Conservation (phyloP, 1,140 invertebrate genomes). For the Harpegnathos saltator region DNA sequence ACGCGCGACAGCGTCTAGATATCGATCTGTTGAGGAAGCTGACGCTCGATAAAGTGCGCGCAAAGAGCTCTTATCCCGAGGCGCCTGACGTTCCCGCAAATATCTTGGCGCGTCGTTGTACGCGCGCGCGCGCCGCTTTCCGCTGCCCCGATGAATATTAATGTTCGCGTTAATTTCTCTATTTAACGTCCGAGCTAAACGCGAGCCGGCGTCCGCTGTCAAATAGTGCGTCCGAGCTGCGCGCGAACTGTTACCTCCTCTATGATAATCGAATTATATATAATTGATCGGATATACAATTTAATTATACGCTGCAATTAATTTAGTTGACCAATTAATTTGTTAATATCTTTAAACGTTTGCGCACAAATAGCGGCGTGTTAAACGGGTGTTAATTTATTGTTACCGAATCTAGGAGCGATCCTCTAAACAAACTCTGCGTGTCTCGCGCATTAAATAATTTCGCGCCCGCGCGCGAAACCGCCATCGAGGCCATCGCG, state of each 20-base stretch:
- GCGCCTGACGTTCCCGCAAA: neutral
- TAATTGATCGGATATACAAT: constrained; percentile 54
- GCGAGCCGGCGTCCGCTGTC: neutral
- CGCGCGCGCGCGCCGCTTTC: constrained; percentile 10
- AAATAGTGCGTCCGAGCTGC: constrained; percentile 34
- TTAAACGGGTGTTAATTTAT: neutral
- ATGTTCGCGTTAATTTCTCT: constrained; percentile 37
- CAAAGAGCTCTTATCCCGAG: neutral
- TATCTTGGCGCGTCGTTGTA: constrained; percentile 3
- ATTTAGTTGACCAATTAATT: constrained; percentile 55
- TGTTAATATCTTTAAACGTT: constrained; percentile 51
- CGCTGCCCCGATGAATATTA: constrained; percentile 29
- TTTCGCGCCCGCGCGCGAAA: neutral
- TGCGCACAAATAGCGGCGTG: constrained; percentile 12
- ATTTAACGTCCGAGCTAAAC: constrained; percentile 45
- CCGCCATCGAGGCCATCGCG: constrained; percentile 19
- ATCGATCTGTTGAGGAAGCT: neutral
- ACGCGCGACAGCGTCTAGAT: neutral
- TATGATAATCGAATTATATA: constrained; percentile 61
- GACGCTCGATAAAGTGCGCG: neutral
- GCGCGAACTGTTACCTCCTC: constrained; percentile 44
- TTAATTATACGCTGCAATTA: constrained; percentile 48
- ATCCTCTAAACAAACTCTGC: constrained; percentile 4
- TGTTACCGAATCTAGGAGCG: neutral
- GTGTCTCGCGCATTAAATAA: constrained; percentile 43